phyloP scores from a whole-genome alignment of 2,113 vertebrate genomes.

The Ciconia boyciana region DNA sequence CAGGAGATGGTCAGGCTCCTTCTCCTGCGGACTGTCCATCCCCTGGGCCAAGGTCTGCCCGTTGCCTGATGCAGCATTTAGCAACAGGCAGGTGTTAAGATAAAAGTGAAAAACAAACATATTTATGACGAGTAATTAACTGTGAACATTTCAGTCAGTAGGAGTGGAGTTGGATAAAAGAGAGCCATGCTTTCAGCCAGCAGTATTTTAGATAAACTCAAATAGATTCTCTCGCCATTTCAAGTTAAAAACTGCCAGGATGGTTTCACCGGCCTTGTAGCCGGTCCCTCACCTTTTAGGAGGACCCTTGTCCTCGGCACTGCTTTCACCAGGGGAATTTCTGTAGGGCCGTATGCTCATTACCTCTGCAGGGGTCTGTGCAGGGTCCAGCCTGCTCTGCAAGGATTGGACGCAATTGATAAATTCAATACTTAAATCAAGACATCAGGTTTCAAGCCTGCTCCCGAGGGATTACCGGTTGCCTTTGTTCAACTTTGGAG shows the following conservation, averaged over 20 bases:
- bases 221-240: not conserved
- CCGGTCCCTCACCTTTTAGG: not conserved
- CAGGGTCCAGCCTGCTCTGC: not conserved
- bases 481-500: not conserved
- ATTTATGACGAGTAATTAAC: not conserved
- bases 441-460: not conserved
- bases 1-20: not conserved
- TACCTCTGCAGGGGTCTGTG: not conserved
- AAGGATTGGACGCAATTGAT: accelerated
- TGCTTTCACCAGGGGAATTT: too few species aligned
- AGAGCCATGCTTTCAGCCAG: not conserved
- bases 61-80: accelerated
- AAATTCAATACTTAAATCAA: not conserved
- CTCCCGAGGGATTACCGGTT: not conserved
- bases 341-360: accelerated
- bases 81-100: not conserved
- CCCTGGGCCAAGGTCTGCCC: not conserved
- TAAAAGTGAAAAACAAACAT: not conserved
- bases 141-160: too few species aligned
- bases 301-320: not conserved
- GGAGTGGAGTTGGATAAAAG: not conserved
- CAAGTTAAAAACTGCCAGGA: not conserved
- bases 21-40: not conserved
- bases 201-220: not conserved
- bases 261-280: accelerated